phyloP scores from a whole-genome alignment of 2,797 vertebrate genomes.

The Neopelma chrysocephalum region DNA sequence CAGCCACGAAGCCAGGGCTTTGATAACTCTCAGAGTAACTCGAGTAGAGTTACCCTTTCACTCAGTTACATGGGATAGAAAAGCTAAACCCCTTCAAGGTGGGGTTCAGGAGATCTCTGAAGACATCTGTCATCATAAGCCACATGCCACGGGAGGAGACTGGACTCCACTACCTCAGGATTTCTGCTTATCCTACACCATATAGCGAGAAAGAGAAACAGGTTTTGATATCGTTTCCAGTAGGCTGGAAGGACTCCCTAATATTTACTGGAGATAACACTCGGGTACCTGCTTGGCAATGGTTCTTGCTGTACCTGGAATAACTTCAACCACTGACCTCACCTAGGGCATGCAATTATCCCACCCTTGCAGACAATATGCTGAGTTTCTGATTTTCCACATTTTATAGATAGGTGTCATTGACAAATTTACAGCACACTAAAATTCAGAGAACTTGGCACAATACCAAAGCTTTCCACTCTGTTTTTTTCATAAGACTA shows the following conservation, averaged over 20 bases:
- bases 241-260: background rate
- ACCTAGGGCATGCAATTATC: background rate
- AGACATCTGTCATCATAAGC: background rate
- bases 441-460: background rate
- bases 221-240: background rate
- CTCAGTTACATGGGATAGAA: fast-evolving
- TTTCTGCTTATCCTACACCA: background rate
- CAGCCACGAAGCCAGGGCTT: background rate
- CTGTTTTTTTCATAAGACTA: background rate
- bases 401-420: background rate
- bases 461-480: background rate
- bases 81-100: background rate
- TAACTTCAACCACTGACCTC: background rate
- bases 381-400: background rate
- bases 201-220: background rate
- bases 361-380: background rate
- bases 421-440: background rate
- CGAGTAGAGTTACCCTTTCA: background rate
- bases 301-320: background rate
- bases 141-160: background rate
- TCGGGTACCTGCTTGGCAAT: background rate
- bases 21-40: background rate
- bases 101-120: background rate
- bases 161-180: fast-evolving
- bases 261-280: background rate